Base-by-base conservation (phyloP, 2,113 vertebrate species). In the Xyliphius kryptos region DNA sequence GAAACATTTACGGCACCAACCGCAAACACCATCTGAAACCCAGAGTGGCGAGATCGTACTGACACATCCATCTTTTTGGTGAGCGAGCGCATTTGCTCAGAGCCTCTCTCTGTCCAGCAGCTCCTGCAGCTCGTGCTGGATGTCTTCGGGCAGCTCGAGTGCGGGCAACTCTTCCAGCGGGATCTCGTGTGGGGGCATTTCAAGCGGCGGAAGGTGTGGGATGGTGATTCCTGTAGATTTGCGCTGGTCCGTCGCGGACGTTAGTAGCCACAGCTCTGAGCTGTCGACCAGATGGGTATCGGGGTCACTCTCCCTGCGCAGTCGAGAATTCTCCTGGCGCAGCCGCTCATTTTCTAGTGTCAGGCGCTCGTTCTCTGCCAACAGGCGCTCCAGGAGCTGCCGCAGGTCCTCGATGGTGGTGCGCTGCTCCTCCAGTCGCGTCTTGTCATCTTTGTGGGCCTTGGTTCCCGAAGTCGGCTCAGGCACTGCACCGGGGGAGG, bases 351-450 rank as follows among this genome's bases (percentile, higher is more conserved):
- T 91, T 71, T 96, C 93, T 43, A 73, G 83, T 53, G 63, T 83
- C 67, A 92, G 76, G 36, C 78, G 82, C 76, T 93, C 89, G 11
- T 92, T 92, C 74, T 92, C 90, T 9, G 89, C 86, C 71, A 92
- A 76, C 15, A 98, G 89, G 9, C 89, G 79, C 65, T 95, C 89
- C 46, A 98, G 86, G 3, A 93, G 88, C 55, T 79, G 83, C 62
- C 93, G 88, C 72, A 98, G 83, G 71, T 92, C 89, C 12, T 87
- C 81, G 2, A 97, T 97, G 84, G 90, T 92, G 65, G 92, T 97
- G 72, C 92, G 92, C 77, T 97, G 96, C 77, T 98, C 96, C 69
- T 98, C 96, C 81, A 97, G 88, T 20, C 91, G 88, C 0, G 91
- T 97, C 78, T 94, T 96, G 80, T 97, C 95, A 1, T 97, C 92